Conservation (phyloP, 1,140 invertebrate species). For the Thaumatotibia leucotreta region DNA sequence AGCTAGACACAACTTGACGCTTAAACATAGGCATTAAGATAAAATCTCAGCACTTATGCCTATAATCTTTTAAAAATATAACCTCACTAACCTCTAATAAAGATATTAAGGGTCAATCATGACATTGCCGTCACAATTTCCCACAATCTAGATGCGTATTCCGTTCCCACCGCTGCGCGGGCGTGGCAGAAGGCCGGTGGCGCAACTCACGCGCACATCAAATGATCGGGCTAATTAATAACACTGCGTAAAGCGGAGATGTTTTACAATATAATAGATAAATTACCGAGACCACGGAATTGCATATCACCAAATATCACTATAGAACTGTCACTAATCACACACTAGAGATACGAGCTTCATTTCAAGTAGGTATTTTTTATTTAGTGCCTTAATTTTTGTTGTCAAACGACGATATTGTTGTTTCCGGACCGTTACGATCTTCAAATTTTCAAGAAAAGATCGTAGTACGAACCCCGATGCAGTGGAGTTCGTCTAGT, state of each 20-base stretch:
- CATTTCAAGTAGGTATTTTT: too few species aligned
- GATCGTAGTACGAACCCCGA: too few species aligned
- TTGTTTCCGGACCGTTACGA: too few species aligned
- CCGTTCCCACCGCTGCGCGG: background rate
- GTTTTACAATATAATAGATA: background rate
- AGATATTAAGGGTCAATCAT: background rate
- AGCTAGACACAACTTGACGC: background rate
- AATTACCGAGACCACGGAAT: too few species aligned
- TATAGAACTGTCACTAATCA: too few species aligned
- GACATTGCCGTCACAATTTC: background rate
- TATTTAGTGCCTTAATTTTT: too few species aligned
- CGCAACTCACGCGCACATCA: background rate
- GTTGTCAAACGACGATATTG: too few species aligned
- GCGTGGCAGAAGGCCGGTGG: background rate
- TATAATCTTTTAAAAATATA: background rate
- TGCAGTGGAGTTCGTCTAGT: too few species aligned
- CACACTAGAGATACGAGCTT: too few species aligned
- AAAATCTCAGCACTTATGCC: background rate
- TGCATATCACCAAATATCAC: too few species aligned
- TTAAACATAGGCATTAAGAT: background rate
- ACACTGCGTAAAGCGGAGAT: background rate
- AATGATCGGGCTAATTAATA: conserved; percentile 3
- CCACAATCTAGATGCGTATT: conserved; percentile 7
- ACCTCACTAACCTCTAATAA: background rate
- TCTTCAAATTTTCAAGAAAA: too few species aligned